Evolutionary conservation across 64 coral and sea anemone species (phyloP), one percentile per base, ranked within the genome.

Genomic region (Dendronephthya gigantea): DNA sequence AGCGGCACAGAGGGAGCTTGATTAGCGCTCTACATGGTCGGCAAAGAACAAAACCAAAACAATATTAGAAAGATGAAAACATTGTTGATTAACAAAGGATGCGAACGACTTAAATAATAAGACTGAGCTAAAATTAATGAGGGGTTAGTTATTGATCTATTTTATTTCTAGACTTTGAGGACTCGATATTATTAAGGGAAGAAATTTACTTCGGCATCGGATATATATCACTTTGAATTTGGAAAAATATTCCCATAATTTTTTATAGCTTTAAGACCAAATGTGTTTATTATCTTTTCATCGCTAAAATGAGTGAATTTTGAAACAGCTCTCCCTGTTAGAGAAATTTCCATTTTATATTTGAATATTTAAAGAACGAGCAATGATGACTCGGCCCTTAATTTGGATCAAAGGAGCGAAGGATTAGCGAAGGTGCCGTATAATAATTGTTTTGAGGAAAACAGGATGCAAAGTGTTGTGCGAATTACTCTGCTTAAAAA

Each of bases 41-140:
- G 72, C 72, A 79, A 79, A 79, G 72, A 79, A 79, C 72, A 79
- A 79, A 79, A 79, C 72, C 25, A 29, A 79, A 79, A 79, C 72
- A 79, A 79, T 79, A 79, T 79, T 79, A 19, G 30, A 39, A 79
- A 79, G 72, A 39, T 79, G 72, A 79, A 39, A 79, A 79, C 36
- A 79, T 79, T 79, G 72, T 79, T 79, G 72, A 79, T 79, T 79
- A 79, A 79, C 72, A 79, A 79, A 79, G 72, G 72, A 36, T 79
- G 72, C 72, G 72, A 79, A 39, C 14, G 36, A 79, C 30, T 79
- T 35, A 15, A 16, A 79, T 79, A 79, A 79, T 79, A 79, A 79
- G 55, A 62, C 55, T 27, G 55, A 62, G 19, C 19, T 62, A 19
- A 62, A 62, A n/a, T 27, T 62, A 62, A 62, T 62, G 55, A 62